phyloP scores from a whole-genome alignment of 2,797 vertebrate genomes.

The Poeciliopsis presidionis region DNA sequence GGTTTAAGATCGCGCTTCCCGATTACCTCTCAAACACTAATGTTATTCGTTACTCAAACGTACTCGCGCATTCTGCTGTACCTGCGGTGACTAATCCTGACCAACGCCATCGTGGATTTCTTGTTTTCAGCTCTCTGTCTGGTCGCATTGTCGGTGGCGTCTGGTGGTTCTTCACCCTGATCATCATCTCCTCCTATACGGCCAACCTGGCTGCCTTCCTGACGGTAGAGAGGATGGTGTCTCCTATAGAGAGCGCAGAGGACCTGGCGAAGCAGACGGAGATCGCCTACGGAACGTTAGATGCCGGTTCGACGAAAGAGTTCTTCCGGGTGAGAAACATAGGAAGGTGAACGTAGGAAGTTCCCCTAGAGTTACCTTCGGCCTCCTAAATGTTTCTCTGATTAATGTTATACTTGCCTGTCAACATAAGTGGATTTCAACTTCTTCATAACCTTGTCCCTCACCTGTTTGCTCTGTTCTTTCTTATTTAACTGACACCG shows the following conservation, averaged over 20 bases:
- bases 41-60: neutral
- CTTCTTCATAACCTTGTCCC: neutral
- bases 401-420: neutral
- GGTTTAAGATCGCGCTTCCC: constrained; percentile 51
- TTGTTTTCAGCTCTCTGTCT: constrained; percentile 89
- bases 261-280: constrained; percentile 99
- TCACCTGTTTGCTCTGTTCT: too few relatives aligned
- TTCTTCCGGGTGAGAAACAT: constrained; percentile 92
- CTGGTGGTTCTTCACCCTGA: constrained; percentile 99
- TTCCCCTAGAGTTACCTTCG: neutral
- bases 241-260: constrained; percentile 97
- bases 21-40: constrained; percentile 42
- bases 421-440: neutral
- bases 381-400: neutral
- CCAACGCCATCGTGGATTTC: neutral
- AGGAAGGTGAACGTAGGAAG: neutral
- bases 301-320: constrained; percentile 97
- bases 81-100: neutral
- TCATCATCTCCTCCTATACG: constrained; percentile 99
- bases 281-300: constrained; percentile 96
- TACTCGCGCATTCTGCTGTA: neutral
- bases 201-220: constrained; percentile 99
- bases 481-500: constrained; percentile 5
- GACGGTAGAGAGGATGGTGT: constrained; percentile 99
- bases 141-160: constrained; percentile 98